These are phyloP conservation scores for Semotilus atromaculatus DNA, from an alignment of 2,797 vertebrate genomes.

Conservation along the genomic window DNA sequence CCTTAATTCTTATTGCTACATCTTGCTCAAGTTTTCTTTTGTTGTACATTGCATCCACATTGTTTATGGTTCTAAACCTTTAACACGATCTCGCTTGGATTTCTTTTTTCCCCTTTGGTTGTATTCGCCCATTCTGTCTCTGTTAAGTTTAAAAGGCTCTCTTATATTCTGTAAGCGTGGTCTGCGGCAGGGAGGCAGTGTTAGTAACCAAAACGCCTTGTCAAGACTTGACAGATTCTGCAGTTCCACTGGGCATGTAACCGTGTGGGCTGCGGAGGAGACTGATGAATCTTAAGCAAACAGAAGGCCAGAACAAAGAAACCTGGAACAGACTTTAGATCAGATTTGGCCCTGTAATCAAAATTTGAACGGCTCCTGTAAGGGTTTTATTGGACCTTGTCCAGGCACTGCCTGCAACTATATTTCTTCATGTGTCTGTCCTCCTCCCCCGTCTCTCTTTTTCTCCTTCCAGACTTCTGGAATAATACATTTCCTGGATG, in stretches of 20 bases:
- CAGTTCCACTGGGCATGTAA: conserved; percentile 58
- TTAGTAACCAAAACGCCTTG: conserved; percentile 53
- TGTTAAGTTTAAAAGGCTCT: conserved; percentile 8
- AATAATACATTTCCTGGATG: conserved; percentile 47
- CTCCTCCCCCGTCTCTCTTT: conserved; percentile 14
- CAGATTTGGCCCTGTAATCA: conserved; percentile 59
- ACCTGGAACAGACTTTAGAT: conserved; percentile 51
- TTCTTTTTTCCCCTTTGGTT: conserved; percentile 18
- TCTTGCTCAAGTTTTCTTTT: not conserved
- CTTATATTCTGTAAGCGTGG: conserved; percentile 49
- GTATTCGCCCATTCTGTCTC: conserved; percentile 30
- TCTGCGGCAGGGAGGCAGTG: conserved; percentile 45
- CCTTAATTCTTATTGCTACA: not conserved
- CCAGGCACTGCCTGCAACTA: conserved; percentile 27
- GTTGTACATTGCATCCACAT: not conserved
- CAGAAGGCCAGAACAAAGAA: conserved; percentile 55
- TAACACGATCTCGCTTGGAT: not conserved
- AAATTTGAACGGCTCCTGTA: conserved; percentile 55
- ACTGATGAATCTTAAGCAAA: conserved; percentile 57
- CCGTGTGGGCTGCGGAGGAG: conserved; percentile 51
- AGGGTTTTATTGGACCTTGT: conserved; percentile 46
- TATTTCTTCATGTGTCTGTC: conserved; percentile 31
- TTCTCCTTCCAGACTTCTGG: conserved; percentile 39
- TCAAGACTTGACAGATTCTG: conserved; percentile 59
- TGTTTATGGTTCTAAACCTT: not conserved